Conservation (phyloP, 2,113 vertebrate genomes). For the Enhydra lutris region DNA sequence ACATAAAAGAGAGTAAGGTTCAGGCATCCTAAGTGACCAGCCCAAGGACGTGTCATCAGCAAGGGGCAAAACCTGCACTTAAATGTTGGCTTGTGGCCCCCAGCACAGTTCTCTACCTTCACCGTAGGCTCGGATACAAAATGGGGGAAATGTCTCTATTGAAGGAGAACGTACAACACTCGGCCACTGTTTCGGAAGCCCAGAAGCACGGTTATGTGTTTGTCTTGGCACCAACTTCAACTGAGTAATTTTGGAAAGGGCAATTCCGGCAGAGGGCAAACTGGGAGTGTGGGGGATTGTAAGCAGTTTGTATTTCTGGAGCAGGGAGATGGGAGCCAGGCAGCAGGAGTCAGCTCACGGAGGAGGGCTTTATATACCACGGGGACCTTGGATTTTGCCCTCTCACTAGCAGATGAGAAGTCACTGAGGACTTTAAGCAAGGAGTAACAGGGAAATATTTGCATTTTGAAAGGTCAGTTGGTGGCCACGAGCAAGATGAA, state of each 20-base stretch:
- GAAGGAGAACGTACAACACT: neutral
- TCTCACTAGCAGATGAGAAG: neutral
- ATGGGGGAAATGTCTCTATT: neutral
- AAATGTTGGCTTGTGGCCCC: neutral
- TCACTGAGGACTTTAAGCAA: neutral
- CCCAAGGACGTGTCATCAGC: neutral
- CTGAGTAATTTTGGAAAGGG: neutral
- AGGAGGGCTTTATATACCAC: neutral
- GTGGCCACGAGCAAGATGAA: neutral
- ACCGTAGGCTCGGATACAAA: neutral
- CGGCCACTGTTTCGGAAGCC: neutral
- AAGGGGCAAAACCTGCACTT: neutral
- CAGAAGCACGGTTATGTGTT: neutral
- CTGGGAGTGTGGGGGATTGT: neutral
- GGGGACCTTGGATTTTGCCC: neutral
- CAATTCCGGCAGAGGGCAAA: neutral
- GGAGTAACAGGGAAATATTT: neutral
- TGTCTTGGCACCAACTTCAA: neutral
- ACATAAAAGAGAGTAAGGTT: neutral
- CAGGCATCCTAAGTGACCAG: neutral
- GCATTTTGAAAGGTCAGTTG: neutral
- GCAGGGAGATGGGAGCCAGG: neutral
- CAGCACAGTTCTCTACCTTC: neutral
- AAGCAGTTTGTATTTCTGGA: neutral
- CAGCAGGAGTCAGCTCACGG: rapidly evolving